Evolutionary conservation across 2,797 vertebrate species (phyloP), one percentile per base, ranked within the genome.

Genomic region (Champsocephalus gunnari): DNA sequence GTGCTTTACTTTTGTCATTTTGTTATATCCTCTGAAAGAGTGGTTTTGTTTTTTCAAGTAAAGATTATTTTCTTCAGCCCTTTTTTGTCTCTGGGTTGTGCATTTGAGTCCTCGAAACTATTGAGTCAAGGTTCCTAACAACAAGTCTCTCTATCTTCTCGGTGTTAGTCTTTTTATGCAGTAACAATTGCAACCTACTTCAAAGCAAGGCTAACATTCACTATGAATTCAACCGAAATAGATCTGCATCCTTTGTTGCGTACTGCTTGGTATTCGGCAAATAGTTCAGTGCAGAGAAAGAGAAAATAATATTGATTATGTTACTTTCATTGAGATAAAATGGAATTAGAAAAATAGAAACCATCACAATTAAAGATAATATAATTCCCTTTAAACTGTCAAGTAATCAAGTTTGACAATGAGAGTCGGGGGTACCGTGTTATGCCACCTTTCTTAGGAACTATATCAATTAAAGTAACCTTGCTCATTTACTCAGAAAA

Each of bases 401-500:
- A 51, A 16, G 5, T 56, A 12, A 62, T 38, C 14, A 8, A 28
- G 28, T 50, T 24, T 43, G 8, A 53, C 8, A 28, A 3, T 9
- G 9, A 56, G 32, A 48, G 12, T 62, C 13, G 2, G 16, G 12
- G 62, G 6, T 11, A 11, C 16, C 17, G 5, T 2, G 3, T 17
- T 3, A 1, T 61, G 17, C 28, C n/a, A 28, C 49, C 44, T n/a
- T 62, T 66, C 4, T 61, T 2, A 1, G 45, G 16, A 24, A 73
- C 66, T 56, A 66, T 45, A 44, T 71, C 1, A 1, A 69, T 71
- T 48, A 60, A 9, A 60, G 54, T 62, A 63, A 49, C 50, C 32
- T 19, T 11, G 28, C 53, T 76, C 57, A 75, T 83, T 80, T 71
- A 58, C 56, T 66, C 24, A 49, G 51, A 71, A 75, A 66, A 55